These are phyloP conservation scores for Vanacampus margaritifer DNA, from an alignment of 2,113 vertebrate species.

Conservation along the genomic window DNA sequence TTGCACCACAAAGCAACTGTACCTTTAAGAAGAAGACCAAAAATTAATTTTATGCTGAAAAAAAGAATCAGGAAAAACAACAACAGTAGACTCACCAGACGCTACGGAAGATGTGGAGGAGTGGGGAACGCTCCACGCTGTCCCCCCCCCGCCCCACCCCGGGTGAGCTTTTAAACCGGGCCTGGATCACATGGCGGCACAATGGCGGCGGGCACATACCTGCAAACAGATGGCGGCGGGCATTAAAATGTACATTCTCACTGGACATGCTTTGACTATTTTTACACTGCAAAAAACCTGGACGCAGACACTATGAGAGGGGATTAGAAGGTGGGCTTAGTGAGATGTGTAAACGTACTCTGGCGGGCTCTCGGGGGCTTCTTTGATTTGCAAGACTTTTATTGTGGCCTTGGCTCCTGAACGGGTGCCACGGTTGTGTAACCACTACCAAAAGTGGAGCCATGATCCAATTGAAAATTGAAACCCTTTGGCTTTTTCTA, in stretches of 20 bases:
- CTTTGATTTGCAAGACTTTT: slow-evolving; percentile 10
- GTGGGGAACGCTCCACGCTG: neutral
- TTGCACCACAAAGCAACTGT: slow-evolving; percentile 32
- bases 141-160: slow-evolving; percentile 3
- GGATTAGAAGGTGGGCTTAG: slow-evolving; percentile 13
- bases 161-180: slow-evolving; percentile 71
- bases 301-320: slow-evolving; percentile 32
- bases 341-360: slow-evolving; percentile 35
- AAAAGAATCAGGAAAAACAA: neutral
- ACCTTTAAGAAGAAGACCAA: slow-evolving; percentile 1
- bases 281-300: slow-evolving; percentile 46
- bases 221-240: slow-evolving; percentile 63
- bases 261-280: slow-evolving; percentile 59
- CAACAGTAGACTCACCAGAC: slow-evolving; percentile 52
- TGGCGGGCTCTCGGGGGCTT: slow-evolving; percentile 1
- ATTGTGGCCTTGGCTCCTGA: neutral
- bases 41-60: neutral
- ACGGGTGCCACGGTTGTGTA: neutral
- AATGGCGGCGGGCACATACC: slow-evolving; percentile 63
- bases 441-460: neutral
- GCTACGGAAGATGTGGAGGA: slow-evolving; percentile 15
- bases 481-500: too few relatives aligned
- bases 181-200: slow-evolving; percentile 65
- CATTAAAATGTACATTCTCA: slow-evolving; percentile 60
- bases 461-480: neutral